A percentile compares a stretch with the other conserved stretches of the same genome.
Conservation (phyloP, 2,113 vertebrate species). For the Bubo blakistoni region DNA sequence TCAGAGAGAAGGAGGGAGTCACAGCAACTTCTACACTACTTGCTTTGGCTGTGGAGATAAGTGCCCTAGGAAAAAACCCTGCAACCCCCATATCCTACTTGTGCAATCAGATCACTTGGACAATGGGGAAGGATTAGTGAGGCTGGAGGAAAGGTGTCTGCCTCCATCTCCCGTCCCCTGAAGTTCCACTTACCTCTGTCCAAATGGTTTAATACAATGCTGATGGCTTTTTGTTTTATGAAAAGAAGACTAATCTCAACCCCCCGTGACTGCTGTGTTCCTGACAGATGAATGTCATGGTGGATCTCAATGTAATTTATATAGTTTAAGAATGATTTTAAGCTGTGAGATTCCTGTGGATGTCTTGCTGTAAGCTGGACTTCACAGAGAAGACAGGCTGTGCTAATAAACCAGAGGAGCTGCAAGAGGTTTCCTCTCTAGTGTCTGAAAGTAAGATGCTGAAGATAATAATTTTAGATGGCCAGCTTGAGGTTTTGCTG, state of each 20-base stretch:
- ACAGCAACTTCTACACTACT: not conserved
- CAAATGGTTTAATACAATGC: not conserved
- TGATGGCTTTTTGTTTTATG: not conserved
- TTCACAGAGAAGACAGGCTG: not conserved
- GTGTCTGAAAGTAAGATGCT: not conserved
- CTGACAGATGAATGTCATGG: not conserved
- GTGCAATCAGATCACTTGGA: not conserved
- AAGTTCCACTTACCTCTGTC: not conserved
- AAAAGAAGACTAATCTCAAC: not conserved
- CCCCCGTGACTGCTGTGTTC: not conserved
- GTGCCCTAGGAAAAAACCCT: not conserved
- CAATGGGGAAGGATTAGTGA: not conserved
- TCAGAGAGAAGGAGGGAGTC: not conserved
- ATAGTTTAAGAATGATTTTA: not conserved
- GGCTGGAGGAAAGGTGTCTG: not conserved
- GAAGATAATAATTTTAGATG: not conserved
- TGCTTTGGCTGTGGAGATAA: not conserved
- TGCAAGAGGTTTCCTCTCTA: not conserved
- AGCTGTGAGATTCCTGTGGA: not conserved
- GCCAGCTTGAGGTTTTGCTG: not conserved
- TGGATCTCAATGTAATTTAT: not conserved
- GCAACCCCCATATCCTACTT: not conserved
- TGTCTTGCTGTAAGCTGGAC: not conserved
- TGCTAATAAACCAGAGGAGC: not conserved
- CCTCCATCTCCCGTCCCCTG: not conserved